Percentiles rank a stretch among this genome's conserved stretches.
Evolutionary conservation across 2,888 invertebrate species (phyloP).

Genomic region (Tholera decimalis): DNA sequence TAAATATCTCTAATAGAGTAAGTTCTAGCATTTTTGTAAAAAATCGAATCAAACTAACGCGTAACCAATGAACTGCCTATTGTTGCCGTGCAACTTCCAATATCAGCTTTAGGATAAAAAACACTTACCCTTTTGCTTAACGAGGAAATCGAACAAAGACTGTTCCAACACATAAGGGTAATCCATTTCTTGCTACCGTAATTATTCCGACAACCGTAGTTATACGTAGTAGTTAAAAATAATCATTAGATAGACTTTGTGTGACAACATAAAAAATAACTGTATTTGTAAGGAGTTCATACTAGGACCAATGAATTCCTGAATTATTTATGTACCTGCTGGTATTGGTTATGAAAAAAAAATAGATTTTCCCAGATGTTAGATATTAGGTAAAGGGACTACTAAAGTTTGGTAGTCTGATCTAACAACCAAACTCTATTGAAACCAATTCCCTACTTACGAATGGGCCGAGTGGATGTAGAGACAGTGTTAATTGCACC

Average conservation of each 20-base stretch:
- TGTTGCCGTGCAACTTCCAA: slow-evolving; percentile 12
- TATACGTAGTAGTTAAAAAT: slow-evolving; percentile 2
- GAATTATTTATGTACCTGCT: no score
- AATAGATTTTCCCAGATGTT: no score
- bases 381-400: no score
- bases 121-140: slow-evolving; percentile 28
- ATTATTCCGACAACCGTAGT: slow-evolving; percentile 14
- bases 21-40: neutral
- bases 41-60: neutral
- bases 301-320: neutral
- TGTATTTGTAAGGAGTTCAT: neutral
- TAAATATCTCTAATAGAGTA: neutral
- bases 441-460: neutral
- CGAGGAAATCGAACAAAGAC: slow-evolving; percentile 34
- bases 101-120: slow-evolving; percentile 12
- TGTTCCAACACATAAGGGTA: slow-evolving; percentile 14
- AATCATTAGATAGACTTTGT: neutral
- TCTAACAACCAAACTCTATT: neutral
- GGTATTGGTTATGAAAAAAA: no score
- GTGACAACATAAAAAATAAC: neutral
- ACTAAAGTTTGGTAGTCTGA: no score
- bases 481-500: no score
- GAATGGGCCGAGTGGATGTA: no score
- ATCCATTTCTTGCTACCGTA: slow-evolving; percentile 33
- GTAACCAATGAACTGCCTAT: slow-evolving; percentile 25